Conservation (phyloP, 2,113 vertebrate genomes). For the Indicator indicator region DNA sequence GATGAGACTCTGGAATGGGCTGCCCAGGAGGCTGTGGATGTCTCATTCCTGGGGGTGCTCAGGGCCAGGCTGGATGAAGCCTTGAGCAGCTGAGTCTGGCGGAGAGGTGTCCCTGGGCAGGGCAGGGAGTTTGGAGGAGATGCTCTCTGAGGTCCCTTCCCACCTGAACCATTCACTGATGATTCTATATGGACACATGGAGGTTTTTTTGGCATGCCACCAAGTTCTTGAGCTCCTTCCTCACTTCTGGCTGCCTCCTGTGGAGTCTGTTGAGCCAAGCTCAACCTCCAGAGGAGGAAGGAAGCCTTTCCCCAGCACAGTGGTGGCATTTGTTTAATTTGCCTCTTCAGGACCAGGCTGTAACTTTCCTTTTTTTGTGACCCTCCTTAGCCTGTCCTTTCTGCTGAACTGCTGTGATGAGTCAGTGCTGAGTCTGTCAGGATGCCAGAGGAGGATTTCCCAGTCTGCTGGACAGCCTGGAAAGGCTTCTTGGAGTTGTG, state of each 20-base stretch:
- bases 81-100: no score
- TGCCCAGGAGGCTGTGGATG: no score
- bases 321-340: not conserved
- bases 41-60: not conserved
- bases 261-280: not conserved
- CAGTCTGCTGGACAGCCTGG: not conserved
- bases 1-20: no score
- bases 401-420: fast-evolving
- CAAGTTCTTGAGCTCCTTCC: not conserved
- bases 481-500: not conserved
- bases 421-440: not conserved
- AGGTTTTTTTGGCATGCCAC: fast-evolving
- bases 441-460: not conserved
- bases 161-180: no score
- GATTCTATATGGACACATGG: fast-evolving
- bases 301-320: not conserved
- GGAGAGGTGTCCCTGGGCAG: no score
- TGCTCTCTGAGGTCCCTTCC: no score
- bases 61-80: no score
- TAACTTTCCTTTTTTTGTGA: not conserved
- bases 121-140: no score
- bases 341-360: not conserved
- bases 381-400: fast-evolving
- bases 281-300: not conserved
- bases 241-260: not conserved